A percentile compares a stretch with the other conserved stretches of the same genome.
Evolutionary conservation across 2,113 vertebrate species (phyloP).

Genomic region (Nicator chloris): DNA sequence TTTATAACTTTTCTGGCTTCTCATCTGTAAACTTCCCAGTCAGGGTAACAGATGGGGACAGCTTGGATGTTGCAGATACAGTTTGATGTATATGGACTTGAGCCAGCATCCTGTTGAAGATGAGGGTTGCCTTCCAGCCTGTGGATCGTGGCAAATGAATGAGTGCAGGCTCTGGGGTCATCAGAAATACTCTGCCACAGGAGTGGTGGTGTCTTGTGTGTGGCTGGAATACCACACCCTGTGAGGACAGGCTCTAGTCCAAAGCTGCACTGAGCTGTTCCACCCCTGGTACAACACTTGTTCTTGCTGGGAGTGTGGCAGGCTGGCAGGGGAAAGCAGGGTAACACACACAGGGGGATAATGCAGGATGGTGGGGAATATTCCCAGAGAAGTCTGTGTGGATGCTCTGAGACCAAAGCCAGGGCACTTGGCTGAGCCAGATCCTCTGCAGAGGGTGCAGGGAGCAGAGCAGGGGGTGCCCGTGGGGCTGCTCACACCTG

Average conservation of each 20-base stretch:
- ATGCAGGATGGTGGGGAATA: not conserved
- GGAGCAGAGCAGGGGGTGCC: not conserved
- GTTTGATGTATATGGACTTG: not conserved
- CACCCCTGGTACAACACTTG: not conserved
- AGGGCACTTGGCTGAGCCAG: not conserved
- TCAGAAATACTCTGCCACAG: not conserved
- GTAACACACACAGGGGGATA: not conserved
- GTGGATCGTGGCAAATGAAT: not conserved
- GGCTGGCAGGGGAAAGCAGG: not conserved
- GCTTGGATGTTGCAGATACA: not conserved
- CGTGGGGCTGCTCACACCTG: not conserved
- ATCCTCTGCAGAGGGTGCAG: not conserved
- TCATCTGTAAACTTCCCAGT: conserved; percentile 4
- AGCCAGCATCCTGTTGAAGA: conserved; percentile 7
- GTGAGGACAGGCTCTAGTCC: not conserved
- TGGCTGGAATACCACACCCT: not conserved
- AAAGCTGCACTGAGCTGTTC: not conserved
- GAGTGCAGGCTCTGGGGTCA: not conserved
- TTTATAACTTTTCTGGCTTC: not conserved
- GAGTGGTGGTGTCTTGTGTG: not conserved
- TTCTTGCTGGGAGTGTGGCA: not conserved
- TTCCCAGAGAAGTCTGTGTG: fast-evolving
- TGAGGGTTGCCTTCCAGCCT: not conserved
- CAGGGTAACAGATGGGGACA: conserved; percentile 39
- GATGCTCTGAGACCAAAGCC: not conserved